These are phyloP conservation scores for Melanaphis sacchari DNA, from an alignment of 1,140 invertebrate species.

Conservation along the genomic window DNA sequence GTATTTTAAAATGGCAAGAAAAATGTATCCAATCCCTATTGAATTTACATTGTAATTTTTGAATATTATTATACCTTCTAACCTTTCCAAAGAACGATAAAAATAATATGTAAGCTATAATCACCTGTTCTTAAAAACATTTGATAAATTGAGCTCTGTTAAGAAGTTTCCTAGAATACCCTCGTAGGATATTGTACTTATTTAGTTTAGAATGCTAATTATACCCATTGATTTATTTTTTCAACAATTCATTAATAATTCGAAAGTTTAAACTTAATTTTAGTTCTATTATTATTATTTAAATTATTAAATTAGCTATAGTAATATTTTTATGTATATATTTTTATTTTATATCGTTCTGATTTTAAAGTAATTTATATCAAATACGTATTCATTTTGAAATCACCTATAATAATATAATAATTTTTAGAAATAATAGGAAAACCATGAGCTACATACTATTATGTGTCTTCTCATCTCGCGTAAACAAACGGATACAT, in stretches of 20 bases:
- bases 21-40: neutral
- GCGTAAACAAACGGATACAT: neutral
- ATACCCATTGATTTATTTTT: neutral
- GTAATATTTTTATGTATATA: neutral
- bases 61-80: neutral
- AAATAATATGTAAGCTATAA: neutral
- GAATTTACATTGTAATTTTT: neutral
- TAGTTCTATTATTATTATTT: neutral
- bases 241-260: neutral
- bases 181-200: neutral
- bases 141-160: neutral
- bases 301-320: neutral
- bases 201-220: neutral
- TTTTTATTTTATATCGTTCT: too few relatives aligned
- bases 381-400: neutral
- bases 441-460: neutral
- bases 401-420: neutral
- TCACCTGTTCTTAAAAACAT: neutral
- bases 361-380: neutral
- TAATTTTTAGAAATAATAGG: neutral
- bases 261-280: neutral
- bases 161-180: neutral
- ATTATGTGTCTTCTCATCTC: neutral
- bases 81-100: neutral
- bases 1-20: neutral